A percentile compares a stretch with the other conserved stretches of the same genome.
phyloP scores from a whole-genome alignment of 2,113 vertebrate species.

The Passer montanus region DNA sequence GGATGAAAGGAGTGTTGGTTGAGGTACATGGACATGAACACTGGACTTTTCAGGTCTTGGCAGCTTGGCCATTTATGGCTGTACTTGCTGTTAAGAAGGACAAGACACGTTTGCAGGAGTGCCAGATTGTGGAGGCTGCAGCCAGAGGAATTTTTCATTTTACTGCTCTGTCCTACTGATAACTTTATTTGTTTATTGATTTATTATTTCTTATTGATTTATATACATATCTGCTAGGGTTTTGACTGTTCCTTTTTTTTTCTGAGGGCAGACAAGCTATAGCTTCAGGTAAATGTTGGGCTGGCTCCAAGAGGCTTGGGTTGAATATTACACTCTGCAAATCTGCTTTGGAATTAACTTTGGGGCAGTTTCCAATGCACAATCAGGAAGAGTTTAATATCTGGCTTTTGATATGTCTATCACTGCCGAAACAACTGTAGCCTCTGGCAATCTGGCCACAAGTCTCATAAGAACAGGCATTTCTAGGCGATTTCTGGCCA shows the following conservation, averaged over 20 bases:
- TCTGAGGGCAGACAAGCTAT: neutral
- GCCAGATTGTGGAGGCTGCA: neutral
- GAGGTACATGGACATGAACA: neutral
- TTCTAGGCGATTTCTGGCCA: constrained; percentile 2
- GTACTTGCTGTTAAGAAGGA: neutral
- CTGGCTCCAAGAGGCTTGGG: neutral
- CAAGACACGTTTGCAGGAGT: neutral
- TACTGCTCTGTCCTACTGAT: neutral
- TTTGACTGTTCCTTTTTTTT: neutral
- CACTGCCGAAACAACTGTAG: neutral
- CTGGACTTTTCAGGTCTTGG: neutral
- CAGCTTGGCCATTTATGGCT: neutral
- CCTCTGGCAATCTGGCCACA: constrained; percentile 2
- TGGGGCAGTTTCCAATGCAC: neutral
- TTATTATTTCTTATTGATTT: neutral
- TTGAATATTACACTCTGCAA: neutral
- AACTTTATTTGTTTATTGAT: neutral
- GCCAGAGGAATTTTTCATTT: neutral
- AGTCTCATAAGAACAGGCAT: neutral
- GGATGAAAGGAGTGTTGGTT: neutral
- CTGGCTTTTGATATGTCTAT: neutral
- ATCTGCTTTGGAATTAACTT: neutral
- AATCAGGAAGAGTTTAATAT: constrained; percentile 23
- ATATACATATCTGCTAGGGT: neutral
- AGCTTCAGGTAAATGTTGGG: neutral